Evolutionary conservation across 2,888 invertebrate genomes (phyloP), one percentile per base, ranked within the genome.

Genomic region (Cryptocephalus moraei): DNA sequence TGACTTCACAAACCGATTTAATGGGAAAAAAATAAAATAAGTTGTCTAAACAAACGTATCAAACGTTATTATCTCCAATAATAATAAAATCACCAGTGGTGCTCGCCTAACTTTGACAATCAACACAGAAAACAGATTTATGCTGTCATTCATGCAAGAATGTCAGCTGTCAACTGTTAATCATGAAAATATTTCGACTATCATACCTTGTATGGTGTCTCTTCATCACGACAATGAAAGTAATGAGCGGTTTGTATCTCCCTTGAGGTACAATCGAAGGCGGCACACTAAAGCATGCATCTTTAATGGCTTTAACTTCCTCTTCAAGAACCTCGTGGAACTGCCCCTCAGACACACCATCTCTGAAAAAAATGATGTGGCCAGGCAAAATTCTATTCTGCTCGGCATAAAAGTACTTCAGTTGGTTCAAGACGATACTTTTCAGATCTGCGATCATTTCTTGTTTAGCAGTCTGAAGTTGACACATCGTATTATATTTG

Each of bases 201-300:
- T n/a, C n/a, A n/a, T 22, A 22, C 22, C 96, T 79, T 0, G 94
- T 92, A 65, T 97, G 96, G 73, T 97, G 97, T 0, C 97, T 78
- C 69, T 97, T 97, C 67, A 96, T 95, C 0, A 96, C 96, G 8
- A 95, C 87, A 40, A 96, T 73, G 68, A 94, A 94, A 32, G 94
- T 85, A 14, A 96, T 80, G 10, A 13, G 33, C 34, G 32, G 13
- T 22, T 22, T 22, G 6, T 22, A 22, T 22, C 6, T 22, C 6
- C 22, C 22, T 6, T 22, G 22, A 22, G 22, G 22, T 22, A 22
- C 22, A 22, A 22, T 22, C 22, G 2, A 4, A 10, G 12, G 3
- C 6, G 36, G 36, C 10, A 12, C 10, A 2, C n/a, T 34, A n/a
- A 9, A 14, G 34, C 43, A 43, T 8, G 34, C 33, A 14, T 43